A percentile compares a stretch with the other conserved stretches of the same genome.
These are phyloP conservation scores for Botia kubotai DNA, from an alignment of 2,797 vertebrate species.

Conservation along the genomic window DNA sequence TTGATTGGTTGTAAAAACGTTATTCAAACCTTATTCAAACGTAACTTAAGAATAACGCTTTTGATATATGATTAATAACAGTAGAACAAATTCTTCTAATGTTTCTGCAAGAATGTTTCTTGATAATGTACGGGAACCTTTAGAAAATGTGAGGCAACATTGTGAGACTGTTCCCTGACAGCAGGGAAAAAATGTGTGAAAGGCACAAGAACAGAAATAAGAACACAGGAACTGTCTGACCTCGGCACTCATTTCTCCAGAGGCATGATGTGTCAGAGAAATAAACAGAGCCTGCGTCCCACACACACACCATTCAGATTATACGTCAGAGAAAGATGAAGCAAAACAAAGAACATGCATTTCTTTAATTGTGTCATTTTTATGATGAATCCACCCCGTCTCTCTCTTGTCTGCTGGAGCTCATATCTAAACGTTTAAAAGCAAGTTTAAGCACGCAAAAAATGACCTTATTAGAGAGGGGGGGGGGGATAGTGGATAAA, in stretches of 20 bases:
- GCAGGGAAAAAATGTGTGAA: neutral
- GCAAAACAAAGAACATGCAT: neutral
- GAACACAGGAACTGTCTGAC: neutral
- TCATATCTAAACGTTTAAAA: constrained; percentile 2
- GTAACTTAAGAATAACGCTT: too few species aligned
- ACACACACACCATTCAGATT: constrained; percentile 44
- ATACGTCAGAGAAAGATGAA: constrained; percentile 51
- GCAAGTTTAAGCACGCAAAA: neutral
- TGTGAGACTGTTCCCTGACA: too few species aligned
- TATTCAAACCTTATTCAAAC: too few species aligned
- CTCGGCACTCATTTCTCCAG: constrained; percentile 26
- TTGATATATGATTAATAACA: too few species aligned
- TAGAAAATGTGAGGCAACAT: too few species aligned
- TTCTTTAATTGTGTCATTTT: neutral
- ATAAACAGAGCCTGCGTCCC: constrained; percentile 27
- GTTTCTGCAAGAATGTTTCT: too few species aligned
- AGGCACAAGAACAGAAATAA: neutral
- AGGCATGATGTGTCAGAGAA: constrained; percentile 19
- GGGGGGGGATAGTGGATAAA: neutral
- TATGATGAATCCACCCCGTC: neutral
- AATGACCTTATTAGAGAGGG: neutral
- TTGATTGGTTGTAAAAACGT: too few species aligned
- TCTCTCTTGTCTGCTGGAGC: neutral
- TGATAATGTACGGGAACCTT: too few species aligned
- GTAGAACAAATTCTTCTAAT: too few species aligned